Evolutionary conservation across 2,888 invertebrate genomes (phyloP).

Genomic region (Malthinus flaveolus): DNA sequence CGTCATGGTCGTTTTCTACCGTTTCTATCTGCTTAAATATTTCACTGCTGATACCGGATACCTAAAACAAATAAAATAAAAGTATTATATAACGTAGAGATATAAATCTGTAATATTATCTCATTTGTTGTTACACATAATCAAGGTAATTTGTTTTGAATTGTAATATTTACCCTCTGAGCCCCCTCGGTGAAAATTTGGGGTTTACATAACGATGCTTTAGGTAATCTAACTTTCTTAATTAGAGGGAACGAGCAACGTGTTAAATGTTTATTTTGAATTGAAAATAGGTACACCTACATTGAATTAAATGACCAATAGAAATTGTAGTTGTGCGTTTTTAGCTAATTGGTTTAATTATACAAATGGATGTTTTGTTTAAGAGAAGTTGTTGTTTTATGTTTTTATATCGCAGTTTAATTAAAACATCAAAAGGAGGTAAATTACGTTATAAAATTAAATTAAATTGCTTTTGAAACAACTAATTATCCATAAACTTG

Average conservation of each 20-base stretch:
- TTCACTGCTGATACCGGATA: conserved; percentile 94
- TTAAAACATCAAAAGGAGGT: no score
- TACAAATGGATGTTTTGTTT: no score
- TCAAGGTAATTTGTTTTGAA: conserved; percentile 11
- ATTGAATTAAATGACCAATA: conserved; percentile 8
- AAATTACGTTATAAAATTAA: no score
- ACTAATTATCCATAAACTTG: no score
- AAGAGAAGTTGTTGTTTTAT: no score
- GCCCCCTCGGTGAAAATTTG: conserved; percentile 4
- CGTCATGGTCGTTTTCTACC: conserved; percentile 93
- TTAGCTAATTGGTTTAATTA: no score
- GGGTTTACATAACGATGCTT: conserved; percentile 20
- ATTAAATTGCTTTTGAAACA: no score
- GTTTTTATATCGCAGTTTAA: no score
- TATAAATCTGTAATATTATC: background rate
- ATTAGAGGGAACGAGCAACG: conserved; percentile 15
- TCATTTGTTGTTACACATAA: background rate
- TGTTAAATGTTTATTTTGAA: conserved; percentile 20
- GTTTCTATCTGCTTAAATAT: conserved; percentile 97
- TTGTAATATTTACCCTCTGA: conserved; percentile 5
- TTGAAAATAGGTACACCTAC: conserved; percentile 2
- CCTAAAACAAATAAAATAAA: conserved; percentile 59
- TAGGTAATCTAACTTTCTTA: conserved; percentile 26
- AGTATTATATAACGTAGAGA: background rate
- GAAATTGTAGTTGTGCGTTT: no score